These are phyloP conservation scores for Rynchops niger DNA, from an alignment of 2,113 vertebrate genomes.

Conservation along the genomic window DNA sequence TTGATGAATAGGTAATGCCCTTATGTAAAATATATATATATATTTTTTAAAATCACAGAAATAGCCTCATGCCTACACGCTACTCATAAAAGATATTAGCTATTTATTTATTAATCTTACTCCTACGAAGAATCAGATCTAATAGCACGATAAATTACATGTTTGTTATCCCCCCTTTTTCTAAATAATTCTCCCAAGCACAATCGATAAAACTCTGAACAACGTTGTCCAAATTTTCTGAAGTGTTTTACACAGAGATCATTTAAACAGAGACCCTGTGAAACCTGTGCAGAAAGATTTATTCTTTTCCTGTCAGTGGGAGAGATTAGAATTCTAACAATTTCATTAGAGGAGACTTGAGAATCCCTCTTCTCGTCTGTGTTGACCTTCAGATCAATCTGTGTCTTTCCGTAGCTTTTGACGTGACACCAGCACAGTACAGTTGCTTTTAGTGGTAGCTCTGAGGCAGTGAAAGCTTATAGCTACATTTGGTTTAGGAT, in stretches of 20 bases:
- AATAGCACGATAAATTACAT: not conserved
- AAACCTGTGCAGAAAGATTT: not conserved
- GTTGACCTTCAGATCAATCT: not conserved
- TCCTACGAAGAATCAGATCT: not conserved
- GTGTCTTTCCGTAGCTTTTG: not conserved
- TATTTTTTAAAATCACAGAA: not conserved
- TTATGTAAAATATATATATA: not conserved
- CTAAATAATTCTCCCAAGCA: not conserved
- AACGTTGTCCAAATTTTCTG: not conserved
- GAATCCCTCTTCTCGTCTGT: not conserved
- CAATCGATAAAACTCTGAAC: not conserved
- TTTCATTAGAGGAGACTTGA: not conserved
- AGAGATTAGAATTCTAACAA: not conserved
- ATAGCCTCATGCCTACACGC: not conserved
- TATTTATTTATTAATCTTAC: not conserved
- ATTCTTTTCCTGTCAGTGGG: not conserved
- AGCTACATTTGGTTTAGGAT: not conserved
- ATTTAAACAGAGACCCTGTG: not conserved
- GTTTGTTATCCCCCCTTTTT: not conserved
- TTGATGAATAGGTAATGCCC: not conserved
- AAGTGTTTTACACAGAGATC: not conserved
- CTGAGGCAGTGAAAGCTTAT: not conserved
- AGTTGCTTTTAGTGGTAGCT: not conserved
- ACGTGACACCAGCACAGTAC: not conserved
- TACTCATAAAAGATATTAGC: not conserved